Conservation (phyloP, 2,113 vertebrate species). For the Chiloscyllium plagiosum region DNA sequence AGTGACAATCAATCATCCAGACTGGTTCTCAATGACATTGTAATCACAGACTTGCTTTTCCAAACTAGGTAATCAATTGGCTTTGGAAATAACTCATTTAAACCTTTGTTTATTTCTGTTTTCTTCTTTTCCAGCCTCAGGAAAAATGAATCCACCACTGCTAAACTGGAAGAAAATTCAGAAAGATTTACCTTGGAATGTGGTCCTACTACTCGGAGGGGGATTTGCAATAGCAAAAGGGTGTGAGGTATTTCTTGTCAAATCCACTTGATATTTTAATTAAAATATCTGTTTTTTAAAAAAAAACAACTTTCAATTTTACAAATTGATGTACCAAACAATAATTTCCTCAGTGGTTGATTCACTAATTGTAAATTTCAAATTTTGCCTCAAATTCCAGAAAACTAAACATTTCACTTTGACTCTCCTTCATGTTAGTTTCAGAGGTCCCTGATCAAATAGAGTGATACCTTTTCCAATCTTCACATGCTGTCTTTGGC, state of each 20-base stretch:
- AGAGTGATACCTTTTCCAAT: neutral
- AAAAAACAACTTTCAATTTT: neutral
- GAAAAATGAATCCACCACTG: slow-evolving; percentile 71
- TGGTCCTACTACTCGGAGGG: slow-evolving; percentile 85
- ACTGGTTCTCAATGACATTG: neutral
- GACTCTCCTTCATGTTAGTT: neutral
- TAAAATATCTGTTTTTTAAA: neutral
- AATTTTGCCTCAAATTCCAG: neutral
- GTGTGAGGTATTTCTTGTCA: slow-evolving; percentile 73
- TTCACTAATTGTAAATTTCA: neutral
- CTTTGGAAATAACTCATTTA: slow-evolving; percentile 46
- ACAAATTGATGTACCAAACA: neutral
- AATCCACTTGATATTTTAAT: neutral
- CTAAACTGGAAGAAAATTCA: slow-evolving; percentile 87
- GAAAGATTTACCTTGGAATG: slow-evolving; percentile 87
- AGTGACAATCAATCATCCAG: neutral
- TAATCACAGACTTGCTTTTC: slow-evolving; percentile 34
- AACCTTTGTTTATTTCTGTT: neutral
- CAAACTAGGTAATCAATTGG: slow-evolving; percentile 54
- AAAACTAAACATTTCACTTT: neutral
- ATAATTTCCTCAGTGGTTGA: neutral
- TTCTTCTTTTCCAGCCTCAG: slow-evolving; percentile 61
- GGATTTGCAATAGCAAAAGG: slow-evolving; percentile 97
- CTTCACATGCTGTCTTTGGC: neutral
- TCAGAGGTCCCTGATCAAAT: neutral